Base-by-base conservation (phyloP, 2,888 invertebrate genomes). In the Lobophora halterata region DNA sequence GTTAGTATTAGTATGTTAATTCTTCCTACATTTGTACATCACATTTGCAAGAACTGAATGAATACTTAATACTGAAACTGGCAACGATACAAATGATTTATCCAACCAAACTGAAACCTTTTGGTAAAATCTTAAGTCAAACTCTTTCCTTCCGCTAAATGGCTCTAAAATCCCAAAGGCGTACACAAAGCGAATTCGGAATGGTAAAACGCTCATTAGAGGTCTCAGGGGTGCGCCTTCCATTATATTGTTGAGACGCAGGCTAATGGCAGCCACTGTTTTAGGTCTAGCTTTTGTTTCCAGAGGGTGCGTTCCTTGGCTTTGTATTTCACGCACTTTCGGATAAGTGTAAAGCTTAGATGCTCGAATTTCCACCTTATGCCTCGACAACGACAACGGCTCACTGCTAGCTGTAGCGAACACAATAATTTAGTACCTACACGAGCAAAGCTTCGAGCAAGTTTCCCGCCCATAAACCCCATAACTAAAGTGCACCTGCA, bases 211-310 rank as follows among this genome's bases (percentile, higher is more conserved):
- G 29, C 49, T 53, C 51, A 53, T 51, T 53, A 53, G 39, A 30
- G 36, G 36, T 47, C 41, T 49, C 41, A 37, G 33, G 18, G 36
- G 29, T n/a, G n/a, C n/a, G 36, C 32, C 61, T 58, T 53, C 71
- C 79, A 83, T 86, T 82, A 85, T 67, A 78, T 73, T 66, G 77
- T 85, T 70, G 77, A 85, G 82, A 81, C 81, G 70, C 60, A 68
- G 54, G 69, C 78, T 85, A 81, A 81, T 79, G 77, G 79, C 65
- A 47, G 56, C 54, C 55, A 26, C 42, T 49, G 43, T 44, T 53
- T n/a, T 46, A 50, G 46, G 31, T 24, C 31, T 35, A 44, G 50
- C 44, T 50, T 54, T 54, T 52, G 51, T 52, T 49, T 17, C 19
- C 11, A 14, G 17, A 29, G 37, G 4, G 10, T 9, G 12, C 18